A percentile compares a stretch with the other conserved stretches of the same genome.
Evolutionary conservation across 2,797 vertebrate species (phyloP).

Genomic region (Sternotherus odoratus): DNA sequence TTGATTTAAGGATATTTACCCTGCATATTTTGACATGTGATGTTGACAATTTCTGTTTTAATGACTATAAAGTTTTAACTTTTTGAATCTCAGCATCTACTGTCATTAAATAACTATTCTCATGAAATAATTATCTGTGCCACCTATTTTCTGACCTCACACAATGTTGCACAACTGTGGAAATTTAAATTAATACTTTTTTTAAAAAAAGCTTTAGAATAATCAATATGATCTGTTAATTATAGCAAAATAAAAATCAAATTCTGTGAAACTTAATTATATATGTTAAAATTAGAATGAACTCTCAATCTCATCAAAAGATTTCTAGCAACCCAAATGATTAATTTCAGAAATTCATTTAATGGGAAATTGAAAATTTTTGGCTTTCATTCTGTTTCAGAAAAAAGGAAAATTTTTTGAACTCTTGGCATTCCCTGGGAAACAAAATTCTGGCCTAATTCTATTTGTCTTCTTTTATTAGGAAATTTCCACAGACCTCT

Average conservation of each 20-base stretch:
- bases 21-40: neutral
- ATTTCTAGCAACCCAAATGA: neutral
- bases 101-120: neutral
- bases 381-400: neutral
- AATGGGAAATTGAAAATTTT: neutral
- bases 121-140: neutral
- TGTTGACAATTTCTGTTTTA: neutral
- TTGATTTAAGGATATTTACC: neutral
- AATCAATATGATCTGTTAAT: neutral
- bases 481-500: neutral
- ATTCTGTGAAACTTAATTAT: neutral
- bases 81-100: neutral
- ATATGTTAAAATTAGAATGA: neutral
- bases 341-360: neutral
- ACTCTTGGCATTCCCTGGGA: neutral
- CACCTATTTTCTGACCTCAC: neutral
- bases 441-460: neutral
- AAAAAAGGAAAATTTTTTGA: neutral
- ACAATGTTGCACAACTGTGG: neutral
- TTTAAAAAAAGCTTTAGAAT: neutral
- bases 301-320: neutral
- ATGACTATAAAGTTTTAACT: neutral
- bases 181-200: neutral
- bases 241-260: neutral
- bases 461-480: fast-evolving